Percentiles rank a stretch among this genome's conserved stretches.
These are phyloP conservation scores for Dinocampus coccinellae DNA, from an alignment of 2,888 invertebrate species.

Conservation along the genomic window DNA sequence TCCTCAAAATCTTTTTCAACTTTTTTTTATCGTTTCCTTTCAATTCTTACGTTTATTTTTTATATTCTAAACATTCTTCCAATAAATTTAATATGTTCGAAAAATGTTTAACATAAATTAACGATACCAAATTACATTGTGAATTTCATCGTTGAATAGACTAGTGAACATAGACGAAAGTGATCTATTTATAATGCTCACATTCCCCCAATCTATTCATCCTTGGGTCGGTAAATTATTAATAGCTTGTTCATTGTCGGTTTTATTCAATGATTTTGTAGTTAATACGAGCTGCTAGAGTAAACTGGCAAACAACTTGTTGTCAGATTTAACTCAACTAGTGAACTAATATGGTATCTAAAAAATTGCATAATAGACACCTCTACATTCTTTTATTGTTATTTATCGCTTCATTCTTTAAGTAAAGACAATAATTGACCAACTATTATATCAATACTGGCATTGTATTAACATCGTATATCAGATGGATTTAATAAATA, in stretches of 20 bases:
- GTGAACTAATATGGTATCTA: not conserved
- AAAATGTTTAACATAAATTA: not conserved
- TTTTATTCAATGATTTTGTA: slow-evolving; percentile 23
- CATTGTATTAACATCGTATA: not conserved
- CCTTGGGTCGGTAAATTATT: slow-evolving; percentile 58
- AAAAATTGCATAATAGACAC: slow-evolving; percentile 9
- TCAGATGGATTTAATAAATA: not conserved
- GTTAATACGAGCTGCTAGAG: slow-evolving; percentile 4
- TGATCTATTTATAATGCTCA: slow-evolving; percentile 27
- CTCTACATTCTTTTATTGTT: slow-evolving; percentile 13
- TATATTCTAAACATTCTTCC: not conserved
- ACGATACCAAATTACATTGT: not conserved
- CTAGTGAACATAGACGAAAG: not conserved
- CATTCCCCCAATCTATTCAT: slow-evolving; percentile 58
- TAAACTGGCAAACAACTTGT: slow-evolving; percentile 12
- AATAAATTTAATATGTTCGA: not conserved
- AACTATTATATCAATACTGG: not conserved
- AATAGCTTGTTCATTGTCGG: slow-evolving; percentile 14
- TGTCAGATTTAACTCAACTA: not conserved
- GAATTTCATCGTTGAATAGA: not conserved
- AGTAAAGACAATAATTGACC: not conserved
- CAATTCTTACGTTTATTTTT: not conserved
- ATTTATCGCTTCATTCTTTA: not conserved
- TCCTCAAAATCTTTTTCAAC: not conserved
- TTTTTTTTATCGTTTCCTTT: not conserved